These are phyloP conservation scores for Danio choprae DNA, from an alignment of 2,797 vertebrate genomes.

Conservation along the genomic window DNA sequence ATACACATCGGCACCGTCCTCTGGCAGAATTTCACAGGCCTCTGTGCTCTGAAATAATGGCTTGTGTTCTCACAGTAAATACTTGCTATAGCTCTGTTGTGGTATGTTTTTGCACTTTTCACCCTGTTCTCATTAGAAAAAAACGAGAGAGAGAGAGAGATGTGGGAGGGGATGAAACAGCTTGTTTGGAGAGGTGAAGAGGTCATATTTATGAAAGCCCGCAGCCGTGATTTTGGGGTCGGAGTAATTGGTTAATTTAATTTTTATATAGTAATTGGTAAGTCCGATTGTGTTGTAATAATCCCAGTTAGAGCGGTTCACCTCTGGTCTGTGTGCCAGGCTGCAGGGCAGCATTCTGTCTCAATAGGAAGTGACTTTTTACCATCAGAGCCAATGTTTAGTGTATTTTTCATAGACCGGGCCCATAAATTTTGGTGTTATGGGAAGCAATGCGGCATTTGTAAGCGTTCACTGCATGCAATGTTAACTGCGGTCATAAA, in stretches of 20 bases:
- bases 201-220: conserved; percentile 64
- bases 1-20: conserved; percentile 53
- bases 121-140: conserved; percentile 67
- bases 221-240: conserved; percentile 58
- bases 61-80: conserved; percentile 68
- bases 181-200: conserved; percentile 59
- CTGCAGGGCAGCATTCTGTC: conserved; percentile 56
- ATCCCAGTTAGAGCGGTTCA: conserved; percentile 61
- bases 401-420: conserved; percentile 50
- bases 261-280: too few relatives aligned
- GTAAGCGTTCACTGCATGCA: conserved; percentile 47
- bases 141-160: conserved; percentile 37
- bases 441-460: conserved; percentile 48
- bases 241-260: conserved; percentile 61
- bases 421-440: conserved; percentile 50
- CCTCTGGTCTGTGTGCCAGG: conserved; percentile 55
- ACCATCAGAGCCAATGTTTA: conserved; percentile 48
- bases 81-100: conserved; percentile 66
- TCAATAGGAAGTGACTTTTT: conserved; percentile 59
- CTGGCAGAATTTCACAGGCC: conserved; percentile 72
- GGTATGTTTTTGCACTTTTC: conserved; percentile 71
- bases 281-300: conserved; percentile 64
- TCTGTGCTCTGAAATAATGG: conserved; percentile 68
- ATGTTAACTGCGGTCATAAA: conserved; percentile 47
- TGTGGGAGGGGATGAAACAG: conserved; percentile 35